Evolutionary conservation across 2,113 vertebrate species (phyloP).

Genomic region (Acanthisitta chloris): DNA sequence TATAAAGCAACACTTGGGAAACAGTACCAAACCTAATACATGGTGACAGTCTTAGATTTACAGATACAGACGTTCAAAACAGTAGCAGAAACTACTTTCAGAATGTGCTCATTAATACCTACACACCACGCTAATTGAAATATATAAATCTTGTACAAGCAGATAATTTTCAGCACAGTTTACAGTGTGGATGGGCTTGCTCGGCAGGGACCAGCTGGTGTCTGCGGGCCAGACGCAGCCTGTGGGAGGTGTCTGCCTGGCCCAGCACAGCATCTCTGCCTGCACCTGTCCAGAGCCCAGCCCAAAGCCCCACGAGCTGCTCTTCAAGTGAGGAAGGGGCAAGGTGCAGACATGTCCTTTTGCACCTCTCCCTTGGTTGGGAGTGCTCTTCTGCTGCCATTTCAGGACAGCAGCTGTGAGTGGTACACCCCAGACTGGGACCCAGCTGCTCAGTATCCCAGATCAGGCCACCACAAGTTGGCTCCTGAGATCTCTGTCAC

Average conservation of each 20-base stretch:
- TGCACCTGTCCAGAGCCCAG: neutral
- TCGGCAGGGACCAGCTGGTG: neutral
- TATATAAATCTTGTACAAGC: neutral
- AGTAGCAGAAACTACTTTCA: neutral
- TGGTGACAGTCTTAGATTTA: neutral
- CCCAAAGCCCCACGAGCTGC: neutral
- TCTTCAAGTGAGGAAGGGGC: neutral
- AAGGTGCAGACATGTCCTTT: fast-evolving
- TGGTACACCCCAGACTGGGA: neutral
- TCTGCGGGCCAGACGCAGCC: neutral
- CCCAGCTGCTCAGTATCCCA: neutral
- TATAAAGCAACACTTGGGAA: neutral
- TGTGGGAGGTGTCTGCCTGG: neutral
- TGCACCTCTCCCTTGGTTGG: neutral
- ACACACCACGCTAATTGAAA: neutral
- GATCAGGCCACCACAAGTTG: neutral
- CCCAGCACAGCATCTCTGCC: neutral
- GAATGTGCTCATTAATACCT: neutral
- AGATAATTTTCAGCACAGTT: neutral
- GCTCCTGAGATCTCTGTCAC: neutral
- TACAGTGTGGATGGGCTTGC: neutral
- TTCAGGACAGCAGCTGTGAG: neutral
- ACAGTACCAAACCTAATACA: neutral
- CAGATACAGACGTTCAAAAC: neutral
- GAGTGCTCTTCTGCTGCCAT: fast-evolving